Conservation (phyloP, 2,797 vertebrate genomes). For the Cryptoprocta ferox region DNA sequence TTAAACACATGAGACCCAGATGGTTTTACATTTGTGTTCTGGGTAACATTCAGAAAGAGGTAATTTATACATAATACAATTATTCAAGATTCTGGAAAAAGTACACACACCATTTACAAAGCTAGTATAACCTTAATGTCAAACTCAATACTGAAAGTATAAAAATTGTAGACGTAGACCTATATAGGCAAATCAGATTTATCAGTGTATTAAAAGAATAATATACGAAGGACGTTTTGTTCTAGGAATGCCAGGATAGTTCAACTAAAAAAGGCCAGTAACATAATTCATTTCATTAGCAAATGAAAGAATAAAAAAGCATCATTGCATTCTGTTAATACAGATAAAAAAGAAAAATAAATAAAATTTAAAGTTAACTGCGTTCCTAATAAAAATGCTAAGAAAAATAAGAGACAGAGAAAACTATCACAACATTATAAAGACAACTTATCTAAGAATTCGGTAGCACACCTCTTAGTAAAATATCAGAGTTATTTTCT, state of each 20-base stretch:
- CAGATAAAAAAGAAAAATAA: neutral
- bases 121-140: neutral
- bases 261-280: neutral
- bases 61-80: neutral
- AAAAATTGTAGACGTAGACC: neutral
- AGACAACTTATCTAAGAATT: neutral
- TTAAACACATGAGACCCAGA: neutral
- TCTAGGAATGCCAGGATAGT: neutral
- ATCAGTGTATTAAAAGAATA: neutral
- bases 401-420: neutral
- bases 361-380: neutral
- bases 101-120: neutral
- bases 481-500: neutral
- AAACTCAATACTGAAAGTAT: slow-evolving; percentile 19
- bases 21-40: neutral
- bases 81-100: neutral
- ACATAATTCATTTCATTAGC: neutral
- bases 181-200: neutral
- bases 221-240: neutral
- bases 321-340: neutral
- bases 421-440: neutral
- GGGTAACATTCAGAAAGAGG: neutral
- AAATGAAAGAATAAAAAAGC: slow-evolving; percentile 30
- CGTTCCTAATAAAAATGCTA: slow-evolving; percentile 43
- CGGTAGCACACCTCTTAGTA: neutral